Evolutionary conservation across 53 echinoderm and acorn worm genomes (phyloP), one percentile per base, ranked within the genome.

Genomic region (Crossaster papposus): DNA sequence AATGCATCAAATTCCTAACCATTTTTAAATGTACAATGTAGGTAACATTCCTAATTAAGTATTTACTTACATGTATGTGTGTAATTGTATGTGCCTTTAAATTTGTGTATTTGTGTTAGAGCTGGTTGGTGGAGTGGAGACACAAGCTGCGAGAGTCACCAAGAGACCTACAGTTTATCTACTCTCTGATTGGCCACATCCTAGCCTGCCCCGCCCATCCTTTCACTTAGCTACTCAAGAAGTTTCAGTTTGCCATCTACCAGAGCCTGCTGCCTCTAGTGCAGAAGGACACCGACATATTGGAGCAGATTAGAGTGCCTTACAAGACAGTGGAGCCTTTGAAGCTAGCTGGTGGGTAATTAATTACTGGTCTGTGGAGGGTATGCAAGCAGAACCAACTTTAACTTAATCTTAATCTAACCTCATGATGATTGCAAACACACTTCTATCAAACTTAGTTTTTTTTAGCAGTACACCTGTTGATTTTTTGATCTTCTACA

Each of bases 241-340:
- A 93, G 53, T 99, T 96, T 89, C 99, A 99, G 92, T 86, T 81
- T 76, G 29, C 86, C n/a, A 86, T 96, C 82, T 91, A 89, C 89
- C 85, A 93, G 33, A 96, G 92, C 71, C 89, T 99, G 28, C 77
- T 92, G 76, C 96, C 96, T 2, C 92, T 99, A 44, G 64, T 96
- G 14, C 85, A 91, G 86, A 89, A 91, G 29, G 78, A 92, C n/a
- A 53, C 70, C 15, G 68, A 77, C 2, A 32, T 54, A n/a, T 85
- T 93, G 15, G 89, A 93, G 44, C 91, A 93, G 89, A 93, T 95
- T 73, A 89, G 51, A 52, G 99, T 99, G 15, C 99, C 99, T 5
- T 92, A 92, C 70, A 89, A 91, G 65, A 92, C 78, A 37, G 93
- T 92, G 1, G 71, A 85, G 38, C 88, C 93, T 29, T 82, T 99